These are phyloP conservation scores for Stylophora pistillata DNA, from an alignment of 64 coral and sea anemone species.

Conservation along the genomic window DNA sequence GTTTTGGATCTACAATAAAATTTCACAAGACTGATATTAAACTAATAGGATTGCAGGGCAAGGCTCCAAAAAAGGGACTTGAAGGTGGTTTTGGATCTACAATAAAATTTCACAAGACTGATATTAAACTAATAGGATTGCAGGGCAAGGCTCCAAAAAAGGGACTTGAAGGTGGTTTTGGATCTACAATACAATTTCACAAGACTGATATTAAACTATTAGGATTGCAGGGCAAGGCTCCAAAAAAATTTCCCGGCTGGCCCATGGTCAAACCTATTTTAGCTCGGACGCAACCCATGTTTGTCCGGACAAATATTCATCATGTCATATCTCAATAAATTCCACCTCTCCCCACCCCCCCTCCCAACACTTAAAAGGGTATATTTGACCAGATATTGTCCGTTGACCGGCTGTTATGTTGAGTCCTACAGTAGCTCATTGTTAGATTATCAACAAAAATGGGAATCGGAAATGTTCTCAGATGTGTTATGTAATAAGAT, in stretches of 20 bases:
- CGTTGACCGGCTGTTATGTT: no score
- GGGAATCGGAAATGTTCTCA: no score
- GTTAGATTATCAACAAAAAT: no score
- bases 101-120: background rate
- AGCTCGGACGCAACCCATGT: no score
- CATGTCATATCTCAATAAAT: no score
- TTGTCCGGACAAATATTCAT: no score
- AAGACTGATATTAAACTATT: background rate
- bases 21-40: background rate
- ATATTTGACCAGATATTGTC: no score
- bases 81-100: slow-evolving; percentile 59
- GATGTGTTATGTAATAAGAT: no score
- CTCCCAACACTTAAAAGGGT: no score
- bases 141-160: background rate
- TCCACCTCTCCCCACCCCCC: no score
- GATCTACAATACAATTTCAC: background rate
- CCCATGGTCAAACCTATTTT: background rate
- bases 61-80: background rate
- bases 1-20: slow-evolving; percentile 33
- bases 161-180: slow-evolving; percentile 55
- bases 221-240: background rate
- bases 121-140: background rate
- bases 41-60: background rate
- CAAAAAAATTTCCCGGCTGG: background rate
- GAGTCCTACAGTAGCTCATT: no score